Evolutionary conservation across 2,113 vertebrate genomes (phyloP).

Genomic region (Canis aureus): DNA sequence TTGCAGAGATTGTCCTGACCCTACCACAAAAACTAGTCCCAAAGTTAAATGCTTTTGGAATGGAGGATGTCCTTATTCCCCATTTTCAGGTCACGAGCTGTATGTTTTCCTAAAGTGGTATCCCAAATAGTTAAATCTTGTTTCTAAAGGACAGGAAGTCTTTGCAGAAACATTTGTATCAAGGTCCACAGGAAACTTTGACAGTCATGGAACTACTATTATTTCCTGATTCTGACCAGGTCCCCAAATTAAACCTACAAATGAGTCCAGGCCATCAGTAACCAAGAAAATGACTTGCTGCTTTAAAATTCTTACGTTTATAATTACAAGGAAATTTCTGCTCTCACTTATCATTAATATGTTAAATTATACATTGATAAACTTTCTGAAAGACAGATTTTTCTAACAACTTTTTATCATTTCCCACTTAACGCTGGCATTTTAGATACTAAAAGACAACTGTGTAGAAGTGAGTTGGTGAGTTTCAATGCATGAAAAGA

Average conservation of each 20-base stretch:
- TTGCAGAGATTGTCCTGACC: not conserved
- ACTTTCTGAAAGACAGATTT: constrained; percentile 69
- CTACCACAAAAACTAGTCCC: not conserved
- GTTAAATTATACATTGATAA: not conserved
- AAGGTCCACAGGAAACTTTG: not conserved
- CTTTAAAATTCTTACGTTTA: constrained; percentile 12
- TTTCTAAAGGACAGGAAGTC: not conserved
- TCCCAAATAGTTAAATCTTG: not conserved
- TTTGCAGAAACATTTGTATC: not conserved
- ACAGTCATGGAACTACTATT: not conserved
- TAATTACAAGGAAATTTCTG: constrained; percentile 45
- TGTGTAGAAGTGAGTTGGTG: not conserved
- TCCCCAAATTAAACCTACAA: not conserved
- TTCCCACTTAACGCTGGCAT: constrained; percentile 27
- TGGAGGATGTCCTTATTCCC: too few relatives aligned
- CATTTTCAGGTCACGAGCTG: not conserved
- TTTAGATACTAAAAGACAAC: constrained; percentile 55
- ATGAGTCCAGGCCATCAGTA: not conserved
- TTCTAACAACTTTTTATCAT: constrained; percentile 46
- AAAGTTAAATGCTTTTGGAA: not conserved
- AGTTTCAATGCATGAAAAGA: constrained; percentile 64
- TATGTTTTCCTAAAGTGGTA: not conserved
- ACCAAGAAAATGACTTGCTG: not conserved
- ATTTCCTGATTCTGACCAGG: not conserved
- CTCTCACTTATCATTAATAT: constrained; percentile 52